These are phyloP conservation scores for Montipora foliosa DNA, from an alignment of 64 coral and sea anemone species.

Conservation along the genomic window DNA sequence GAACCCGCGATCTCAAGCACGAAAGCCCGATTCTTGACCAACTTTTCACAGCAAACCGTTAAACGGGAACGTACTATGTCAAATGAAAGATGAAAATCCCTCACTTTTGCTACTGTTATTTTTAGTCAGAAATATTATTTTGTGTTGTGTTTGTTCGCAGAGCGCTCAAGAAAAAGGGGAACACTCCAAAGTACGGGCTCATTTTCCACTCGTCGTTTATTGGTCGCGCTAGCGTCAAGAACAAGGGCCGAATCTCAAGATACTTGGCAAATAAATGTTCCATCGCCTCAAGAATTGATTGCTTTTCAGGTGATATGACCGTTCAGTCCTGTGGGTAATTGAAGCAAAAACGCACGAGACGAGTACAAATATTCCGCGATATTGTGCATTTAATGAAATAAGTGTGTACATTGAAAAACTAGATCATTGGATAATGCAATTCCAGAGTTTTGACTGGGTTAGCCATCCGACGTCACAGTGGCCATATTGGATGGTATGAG, in stretches of 20 bases:
- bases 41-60: no score
- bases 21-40: no score
- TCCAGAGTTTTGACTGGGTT: no score
- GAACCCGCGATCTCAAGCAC: no score
- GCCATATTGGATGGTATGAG: no score
- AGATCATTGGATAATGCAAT: no score
- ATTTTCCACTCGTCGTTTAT: slow-evolving; percentile 99
- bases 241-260: slow-evolving; percentile 97
- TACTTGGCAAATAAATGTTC: slow-evolving; percentile 99
- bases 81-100: no score
- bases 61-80: no score
- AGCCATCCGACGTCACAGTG: no score
- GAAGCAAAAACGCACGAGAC: neutral
- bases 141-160: slow-evolving; percentile 33
- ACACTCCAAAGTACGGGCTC: slow-evolving; percentile 98
- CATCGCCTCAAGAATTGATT: slow-evolving; percentile 97
- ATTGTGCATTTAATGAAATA: no score
- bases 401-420: no score
- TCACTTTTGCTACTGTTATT: no score
- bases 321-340: neutral
- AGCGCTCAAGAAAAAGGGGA: slow-evolving; percentile 98
- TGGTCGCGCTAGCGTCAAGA: slow-evolving; percentile 89
- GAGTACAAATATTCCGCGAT: neutral
- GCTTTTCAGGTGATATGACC: slow-evolving; percentile 84
- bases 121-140: neutral